Evolutionary conservation across 2,797 vertebrate species (phyloP).

Genomic region (Tragopan temminckii): DNA sequence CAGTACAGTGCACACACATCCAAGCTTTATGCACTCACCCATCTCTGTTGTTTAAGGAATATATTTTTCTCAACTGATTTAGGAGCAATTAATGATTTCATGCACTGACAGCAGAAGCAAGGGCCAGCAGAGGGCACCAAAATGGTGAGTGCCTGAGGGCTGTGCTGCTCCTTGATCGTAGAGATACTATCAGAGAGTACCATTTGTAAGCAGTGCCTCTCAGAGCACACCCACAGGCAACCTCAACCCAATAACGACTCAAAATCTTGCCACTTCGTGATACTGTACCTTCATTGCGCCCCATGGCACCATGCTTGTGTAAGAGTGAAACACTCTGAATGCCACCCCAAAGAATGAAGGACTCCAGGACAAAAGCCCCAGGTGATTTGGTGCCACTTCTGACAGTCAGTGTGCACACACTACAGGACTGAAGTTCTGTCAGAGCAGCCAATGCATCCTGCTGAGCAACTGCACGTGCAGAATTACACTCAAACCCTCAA

Average conservation of each 20-base stretch:
- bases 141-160: not conserved
- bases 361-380: not conserved
- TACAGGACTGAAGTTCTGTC: too few relatives aligned
- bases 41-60: accelerated
- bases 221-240: accelerated
- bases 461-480: not conserved
- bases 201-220: not conserved
- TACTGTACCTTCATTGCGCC: accelerated
- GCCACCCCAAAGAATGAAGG: not conserved
- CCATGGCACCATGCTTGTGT: not conserved
- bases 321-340: not conserved
- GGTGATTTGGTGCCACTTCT: not conserved
- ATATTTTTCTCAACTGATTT: not conserved
- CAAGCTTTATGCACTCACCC: accelerated
- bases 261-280: not conserved
- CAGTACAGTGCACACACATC: accelerated
- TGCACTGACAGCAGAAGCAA: not conserved
- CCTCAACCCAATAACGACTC: accelerated
- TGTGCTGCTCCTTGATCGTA: not conserved
- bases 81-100: not conserved
- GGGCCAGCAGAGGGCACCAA: slow-evolving; percentile 68
- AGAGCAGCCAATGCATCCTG: not conserved
- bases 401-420: too few relatives aligned
- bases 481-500: not conserved
- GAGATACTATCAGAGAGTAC: accelerated